A percentile compares a stretch with the other conserved stretches of the same genome.
phyloP scores from a whole-genome alignment of 1,140 invertebrate species.

The Agraylea sexmaculata region DNA sequence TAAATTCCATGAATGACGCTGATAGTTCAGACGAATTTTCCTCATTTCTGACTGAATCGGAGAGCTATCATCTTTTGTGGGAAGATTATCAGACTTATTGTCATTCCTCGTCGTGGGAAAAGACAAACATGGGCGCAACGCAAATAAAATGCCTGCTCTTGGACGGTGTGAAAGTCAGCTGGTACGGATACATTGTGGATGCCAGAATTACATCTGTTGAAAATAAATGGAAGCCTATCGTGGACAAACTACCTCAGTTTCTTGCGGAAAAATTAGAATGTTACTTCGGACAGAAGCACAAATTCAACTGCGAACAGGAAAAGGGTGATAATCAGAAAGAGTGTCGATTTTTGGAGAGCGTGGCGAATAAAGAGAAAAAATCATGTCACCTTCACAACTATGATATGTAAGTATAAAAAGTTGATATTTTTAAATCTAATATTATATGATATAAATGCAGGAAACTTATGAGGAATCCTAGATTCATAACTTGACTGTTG shows the following conservation, averaged over 20 bases:
- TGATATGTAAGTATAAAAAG: slow-evolving; percentile 40
- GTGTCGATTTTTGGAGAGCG: slow-evolving; percentile 41
- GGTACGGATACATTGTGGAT: slow-evolving; percentile 61
- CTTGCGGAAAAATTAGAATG: slow-evolving; percentile 44
- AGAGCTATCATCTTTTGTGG: slow-evolving; percentile 40
- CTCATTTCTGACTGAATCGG: slow-evolving; percentile 14
- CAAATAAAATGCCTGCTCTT: slow-evolving; percentile 58
- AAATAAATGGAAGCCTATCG: slow-evolving; percentile 47
- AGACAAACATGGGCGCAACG: slow-evolving; percentile 49
- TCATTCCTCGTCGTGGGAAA: slow-evolving; percentile 53
- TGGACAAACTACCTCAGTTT: slow-evolving; percentile 47
- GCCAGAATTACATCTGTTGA: slow-evolving; percentile 47
- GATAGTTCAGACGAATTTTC: slow-evolving; percentile 24
- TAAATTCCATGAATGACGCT: slow-evolving; percentile 20
- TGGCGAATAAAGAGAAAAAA: slow-evolving; percentile 39
- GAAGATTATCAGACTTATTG: slow-evolving; percentile 61
- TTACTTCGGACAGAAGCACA: slow-evolving; percentile 52
- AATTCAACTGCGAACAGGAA: slow-evolving; percentile 37
- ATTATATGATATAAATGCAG: not conserved
- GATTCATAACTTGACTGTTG: not conserved
- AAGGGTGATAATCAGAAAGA: slow-evolving; percentile 35
- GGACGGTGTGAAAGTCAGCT: slow-evolving; percentile 50
- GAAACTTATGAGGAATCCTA: not conserved
- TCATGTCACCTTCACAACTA: slow-evolving; percentile 57
- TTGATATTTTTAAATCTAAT: not conserved